Evolutionary conservation across 2,113 vertebrate species (phyloP), one percentile per base, ranked within the genome.

Genomic region (Columba livia): DNA sequence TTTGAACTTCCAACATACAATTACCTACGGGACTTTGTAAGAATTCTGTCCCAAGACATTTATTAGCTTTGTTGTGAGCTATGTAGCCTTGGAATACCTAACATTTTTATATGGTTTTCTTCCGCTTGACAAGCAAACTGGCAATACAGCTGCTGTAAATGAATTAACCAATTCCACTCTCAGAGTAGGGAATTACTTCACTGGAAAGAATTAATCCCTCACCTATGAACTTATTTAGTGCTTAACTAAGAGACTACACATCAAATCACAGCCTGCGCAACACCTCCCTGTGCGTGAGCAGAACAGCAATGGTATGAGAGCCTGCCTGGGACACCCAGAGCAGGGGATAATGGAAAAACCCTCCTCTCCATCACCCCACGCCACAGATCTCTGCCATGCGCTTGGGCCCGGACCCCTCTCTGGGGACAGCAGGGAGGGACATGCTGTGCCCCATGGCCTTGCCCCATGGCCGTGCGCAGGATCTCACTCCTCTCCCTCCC

Each of bases 381-480:
- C 70, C 1, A 0, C 72, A n/a, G 28, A 44, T 1, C 20, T 10
- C 25, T 53, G 50, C 60, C 1, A 0, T 2, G 9, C 1, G 0
- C 50, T 7, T 0, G 1, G 80, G 66, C 15, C 11, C 72, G 56
- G 67, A 38, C 5, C 65, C 26, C 21, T 25, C 50, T 65, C 44
- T 0, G 1, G 10, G 28, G 17, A 25, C 19, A 5, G 82, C 28
- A 3, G 28, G 24, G 31, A 31, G 15, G 20, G 25, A 56, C 61
- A 48, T 1, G 1, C 66, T 1, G 0, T 20, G 38, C 20, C 29
- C 48, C 0, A 0, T 7, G 44, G 28, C 34, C 31, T 18, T 6
- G 2, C 26, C 23, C 25, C 40, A 42, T 7, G 42, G 42, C 42
- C 42, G 15, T 16, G 15, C 42, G 15, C 32, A 28, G 44, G 29